These are phyloP conservation scores for Agapostemon virescens DNA, from an alignment of 2,888 invertebrate genomes.

Conservation along the genomic window DNA sequence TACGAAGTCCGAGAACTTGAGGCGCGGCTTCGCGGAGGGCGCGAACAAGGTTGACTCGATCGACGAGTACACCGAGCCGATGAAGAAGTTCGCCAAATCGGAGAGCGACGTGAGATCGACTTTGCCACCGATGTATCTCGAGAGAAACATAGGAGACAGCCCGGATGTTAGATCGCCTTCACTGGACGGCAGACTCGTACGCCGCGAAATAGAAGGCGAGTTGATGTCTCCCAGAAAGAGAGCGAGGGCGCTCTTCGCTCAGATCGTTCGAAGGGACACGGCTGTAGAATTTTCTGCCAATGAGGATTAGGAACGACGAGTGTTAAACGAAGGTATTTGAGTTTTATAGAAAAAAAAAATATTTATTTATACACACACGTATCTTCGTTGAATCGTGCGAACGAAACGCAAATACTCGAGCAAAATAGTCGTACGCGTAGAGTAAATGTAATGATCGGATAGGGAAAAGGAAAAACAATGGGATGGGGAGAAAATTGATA, in stretches of 20 bases:
- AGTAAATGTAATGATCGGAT: conserved; percentile 1
- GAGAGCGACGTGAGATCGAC: conserved; percentile 70
- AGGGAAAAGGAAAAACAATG: not conserved
- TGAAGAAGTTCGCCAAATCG: conserved; percentile 71
- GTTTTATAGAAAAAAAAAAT: conserved; percentile 19
- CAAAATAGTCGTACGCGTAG: not conserved
- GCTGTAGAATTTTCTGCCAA: conserved; percentile 60
- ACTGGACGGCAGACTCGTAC: conserved; percentile 36
- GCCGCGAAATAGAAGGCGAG: conserved; percentile 21
- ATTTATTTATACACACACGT: conserved; percentile 7
- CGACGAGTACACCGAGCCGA: conserved; percentile 27
- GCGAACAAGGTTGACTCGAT: conserved; percentile 29
- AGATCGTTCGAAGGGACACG: conserved; percentile 72
- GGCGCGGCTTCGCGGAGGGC: conserved; percentile 57
- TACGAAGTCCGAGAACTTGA: conserved; percentile 76
- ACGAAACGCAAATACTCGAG: conserved; percentile 26
- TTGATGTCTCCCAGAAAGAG: conserved; percentile 65
- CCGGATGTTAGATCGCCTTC: conserved; percentile 54
- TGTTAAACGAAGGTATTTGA: not conserved
- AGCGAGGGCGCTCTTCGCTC: conserved; percentile 75
- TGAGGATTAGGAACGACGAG: conserved; percentile 30
- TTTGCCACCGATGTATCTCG: conserved; percentile 63
- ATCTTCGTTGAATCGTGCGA: not conserved
- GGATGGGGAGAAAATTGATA: conserved; percentile 11
- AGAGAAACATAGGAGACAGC: conserved; percentile 73